These are phyloP conservation scores for Theropithecus gelada DNA, from an alignment of 2,113 vertebrate species.

Conservation along the genomic window DNA sequence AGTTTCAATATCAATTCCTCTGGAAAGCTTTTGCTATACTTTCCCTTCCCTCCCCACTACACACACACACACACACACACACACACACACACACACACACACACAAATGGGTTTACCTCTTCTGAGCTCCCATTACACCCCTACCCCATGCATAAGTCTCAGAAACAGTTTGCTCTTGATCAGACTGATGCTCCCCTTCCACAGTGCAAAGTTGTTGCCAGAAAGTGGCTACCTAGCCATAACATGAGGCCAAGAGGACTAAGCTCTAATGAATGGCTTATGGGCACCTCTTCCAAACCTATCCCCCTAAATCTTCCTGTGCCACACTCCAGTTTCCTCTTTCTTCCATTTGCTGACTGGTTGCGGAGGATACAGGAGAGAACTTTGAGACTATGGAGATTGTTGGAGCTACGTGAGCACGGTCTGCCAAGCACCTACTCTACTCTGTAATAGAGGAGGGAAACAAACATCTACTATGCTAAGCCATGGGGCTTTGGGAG, in stretches of 20 bases:
- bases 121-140: background rate
- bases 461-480: accelerated
- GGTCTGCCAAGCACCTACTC: background rate
- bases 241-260: background rate
- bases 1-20: background rate
- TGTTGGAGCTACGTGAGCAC: accelerated
- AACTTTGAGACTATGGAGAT: background rate
- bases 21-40: background rate
- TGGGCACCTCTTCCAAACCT: background rate
- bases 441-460: background rate
- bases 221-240: background rate
- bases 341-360: background rate
- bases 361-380: background rate
- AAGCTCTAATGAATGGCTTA: background rate
- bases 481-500: background rate
- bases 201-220: background rate
- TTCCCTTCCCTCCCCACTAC: background rate
- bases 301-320: background rate
- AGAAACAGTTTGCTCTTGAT: background rate
- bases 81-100: background rate
- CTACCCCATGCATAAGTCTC: background rate
- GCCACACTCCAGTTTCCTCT: background rate
- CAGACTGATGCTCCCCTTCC: background rate
- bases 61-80: background rate
- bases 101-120: background rate